Evolutionary conservation across 2,888 invertebrate species (phyloP), one percentile per base, ranked within the genome.

Genomic region (Gerosis bhagava): DNA sequence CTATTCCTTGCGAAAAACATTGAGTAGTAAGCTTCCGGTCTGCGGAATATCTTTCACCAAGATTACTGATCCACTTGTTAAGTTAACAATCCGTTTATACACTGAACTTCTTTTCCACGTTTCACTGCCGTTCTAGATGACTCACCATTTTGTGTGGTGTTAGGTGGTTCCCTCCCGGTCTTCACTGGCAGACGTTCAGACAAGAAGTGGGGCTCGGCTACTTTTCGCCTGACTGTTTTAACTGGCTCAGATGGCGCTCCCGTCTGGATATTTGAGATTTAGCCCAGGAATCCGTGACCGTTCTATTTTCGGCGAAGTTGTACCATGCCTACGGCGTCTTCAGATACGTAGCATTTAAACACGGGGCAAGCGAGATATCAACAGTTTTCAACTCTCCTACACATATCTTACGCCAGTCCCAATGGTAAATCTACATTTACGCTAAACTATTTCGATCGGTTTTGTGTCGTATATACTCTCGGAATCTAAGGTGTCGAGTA

Each of bases 161-260:
- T 90, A 84, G 90, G 89, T 89, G 86, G 86, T 87, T 89, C 88
- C 87, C 87, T 89, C 89, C 90, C 86, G 90, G 88, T 91, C 93
- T 92, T 92, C 91, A 92, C 92, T 92, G 92, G 92, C 91, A 91
- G 92, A 91, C 91, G 92, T 86, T 90, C 91, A 90, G 92, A 93
- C 92, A 92, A 93, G 93, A 93, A 94, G 93, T 94, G 94, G 93
- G 92, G 92, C 91, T 90, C 89, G 82, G 90, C 88, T 89, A 88
- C 89, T 89, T 90, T 90, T 90, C 86, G 90, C 89, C 84, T 88
- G 87, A 90, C 90, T 90, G 92, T 93, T 93, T 93, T 93, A 93
- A 93, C 92, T 89, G 90, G 77, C 89, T 90, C 87, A 93, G 93
- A 93, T 92, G 93, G 93, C 93, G 93, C 92, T 89, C 83, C 72